phyloP scores from a whole-genome alignment of 2,888 invertebrate species.

The Nomada ferruginata region DNA sequence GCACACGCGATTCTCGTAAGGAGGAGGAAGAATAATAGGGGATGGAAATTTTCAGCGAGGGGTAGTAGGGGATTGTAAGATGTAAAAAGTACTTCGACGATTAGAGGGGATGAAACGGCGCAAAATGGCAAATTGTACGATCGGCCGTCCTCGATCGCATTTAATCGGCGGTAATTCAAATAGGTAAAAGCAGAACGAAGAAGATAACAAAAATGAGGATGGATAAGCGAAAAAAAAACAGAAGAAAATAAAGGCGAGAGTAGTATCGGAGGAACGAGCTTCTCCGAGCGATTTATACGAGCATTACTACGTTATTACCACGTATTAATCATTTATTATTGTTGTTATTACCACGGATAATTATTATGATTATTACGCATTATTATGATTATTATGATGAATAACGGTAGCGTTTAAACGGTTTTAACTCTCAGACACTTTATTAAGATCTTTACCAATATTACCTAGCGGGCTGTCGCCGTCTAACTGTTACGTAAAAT shows the following conservation, averaged over 20 bases:
- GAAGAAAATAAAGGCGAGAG: neutral
- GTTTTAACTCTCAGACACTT: constrained; percentile 69
- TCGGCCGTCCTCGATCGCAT: constrained; percentile 9
- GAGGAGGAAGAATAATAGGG: neutral
- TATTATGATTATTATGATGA: constrained; percentile 51
- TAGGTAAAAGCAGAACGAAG: neutral
- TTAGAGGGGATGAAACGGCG: constrained; percentile 16
- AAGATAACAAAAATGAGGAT: neutral
- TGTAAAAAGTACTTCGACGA: neutral
- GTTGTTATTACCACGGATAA: constrained; percentile 66
- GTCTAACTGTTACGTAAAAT: constrained; percentile 82
- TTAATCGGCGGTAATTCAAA: constrained; percentile 9
- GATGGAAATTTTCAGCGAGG: neutral
- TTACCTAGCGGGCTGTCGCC: constrained; percentile 70
- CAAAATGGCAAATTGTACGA: constrained; percentile 28
- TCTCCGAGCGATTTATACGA: constrained; percentile 60
- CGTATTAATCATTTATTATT: constrained; percentile 66
- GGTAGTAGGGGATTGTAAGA: neutral
- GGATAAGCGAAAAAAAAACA: neutral
- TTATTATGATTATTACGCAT: constrained; percentile 44
- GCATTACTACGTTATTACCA: constrained; percentile 61
- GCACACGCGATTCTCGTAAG: neutral
- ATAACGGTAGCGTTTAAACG: constrained; percentile 65
- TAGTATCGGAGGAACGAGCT: constrained; percentile 7
- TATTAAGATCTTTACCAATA: constrained; percentile 69